Evolutionary conservation across 2,888 invertebrate genomes (phyloP).

Genomic region (Seira sanloemensis): DNA sequence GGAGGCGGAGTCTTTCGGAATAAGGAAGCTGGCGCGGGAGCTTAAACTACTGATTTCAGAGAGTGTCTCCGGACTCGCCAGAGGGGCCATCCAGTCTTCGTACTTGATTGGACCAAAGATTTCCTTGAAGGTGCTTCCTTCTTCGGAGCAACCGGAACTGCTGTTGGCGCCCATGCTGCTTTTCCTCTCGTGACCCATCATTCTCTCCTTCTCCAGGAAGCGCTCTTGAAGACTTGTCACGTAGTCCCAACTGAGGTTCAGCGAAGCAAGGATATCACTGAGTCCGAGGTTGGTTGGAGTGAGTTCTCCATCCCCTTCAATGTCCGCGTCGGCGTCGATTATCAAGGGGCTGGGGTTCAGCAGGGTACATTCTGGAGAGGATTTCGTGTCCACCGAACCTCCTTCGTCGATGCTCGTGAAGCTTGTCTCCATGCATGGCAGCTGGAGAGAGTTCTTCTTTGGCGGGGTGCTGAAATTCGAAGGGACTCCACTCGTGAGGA

Average conservation of each 20-base stretch:
- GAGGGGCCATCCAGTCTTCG: conserved; percentile 85
- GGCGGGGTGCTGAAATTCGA: not conserved
- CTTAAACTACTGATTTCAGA: conserved; percentile 88
- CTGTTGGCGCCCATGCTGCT: conserved; percentile 74
- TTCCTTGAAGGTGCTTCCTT: conserved; percentile 72
- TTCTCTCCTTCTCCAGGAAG: conserved; percentile 68
- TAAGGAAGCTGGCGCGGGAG: conserved; percentile 80
- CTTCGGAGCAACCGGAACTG: conserved; percentile 74
- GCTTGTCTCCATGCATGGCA: conserved; percentile 84
- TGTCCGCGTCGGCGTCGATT: conserved; percentile 70
- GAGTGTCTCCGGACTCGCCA: conserved; percentile 89
- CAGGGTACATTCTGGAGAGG: conserved; percentile 68
- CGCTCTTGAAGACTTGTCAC: conserved; percentile 70
- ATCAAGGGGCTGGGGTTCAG: conserved; percentile 72
- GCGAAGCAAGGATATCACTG: conserved; percentile 66
- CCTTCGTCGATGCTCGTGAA: conserved; percentile 82
- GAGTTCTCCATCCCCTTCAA: conserved; percentile 66
- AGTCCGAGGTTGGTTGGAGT: conserved; percentile 67
- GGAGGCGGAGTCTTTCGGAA: conserved; percentile 68
- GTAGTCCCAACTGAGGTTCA: conserved; percentile 73
- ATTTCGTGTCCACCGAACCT: conserved; percentile 30
- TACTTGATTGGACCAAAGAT: conserved; percentile 76
- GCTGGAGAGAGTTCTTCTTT: conserved; percentile 27
- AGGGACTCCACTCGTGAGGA: not conserved
- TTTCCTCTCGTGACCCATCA: conserved; percentile 62